Evolutionary conservation across 1,140 invertebrate species (phyloP), one percentile per base, ranked within the genome.

Genomic region (Drosophila melanica): DNA sequence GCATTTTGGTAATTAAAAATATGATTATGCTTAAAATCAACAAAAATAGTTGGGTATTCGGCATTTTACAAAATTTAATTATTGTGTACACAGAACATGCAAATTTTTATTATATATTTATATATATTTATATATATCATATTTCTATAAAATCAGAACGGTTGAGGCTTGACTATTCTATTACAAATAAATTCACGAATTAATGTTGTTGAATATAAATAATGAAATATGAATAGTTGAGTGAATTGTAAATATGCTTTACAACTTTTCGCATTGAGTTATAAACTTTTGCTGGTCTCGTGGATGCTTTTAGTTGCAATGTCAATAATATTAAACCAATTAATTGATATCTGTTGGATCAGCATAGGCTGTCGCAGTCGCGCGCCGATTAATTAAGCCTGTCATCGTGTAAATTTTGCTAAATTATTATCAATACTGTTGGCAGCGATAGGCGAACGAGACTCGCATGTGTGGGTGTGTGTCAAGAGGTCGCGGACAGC

Each of bases 391-490:
- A 89, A 87, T 87, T 87, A 87, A 72, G 50, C 42, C 67, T 87
- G 82, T 87, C 82, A 89, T 71, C 82, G 66, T 84, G 69, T 89
- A 79, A 89, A 89, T 87, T 89, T 75, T 60, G 79, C 65, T 71
- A 89, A 89, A 89, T 87, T 79, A 89, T 82, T 82, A 84, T 84
- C 69, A 69, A 76, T 58, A 80, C 72, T 47, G 48, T 51, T 77
- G 57, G 2, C 58, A 62, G 48, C 47, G 57, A 69, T 73, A 62
- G 58, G 35, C 62, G 54, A 47, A 47, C 66, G 67, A 57, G 62
- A 51, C 54, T 45, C 51, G 39, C 37, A 75, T 65, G 65, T 75
- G 63, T 69, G 50, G 48, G 48, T 45, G 69, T 60, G 53, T 71
- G 51, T 63, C 70, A 75, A 39, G 50, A 42, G 79, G 62, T 69